Conservation (phyloP, 2,113 vertebrate genomes). For the Hypanus sabinus region DNA sequence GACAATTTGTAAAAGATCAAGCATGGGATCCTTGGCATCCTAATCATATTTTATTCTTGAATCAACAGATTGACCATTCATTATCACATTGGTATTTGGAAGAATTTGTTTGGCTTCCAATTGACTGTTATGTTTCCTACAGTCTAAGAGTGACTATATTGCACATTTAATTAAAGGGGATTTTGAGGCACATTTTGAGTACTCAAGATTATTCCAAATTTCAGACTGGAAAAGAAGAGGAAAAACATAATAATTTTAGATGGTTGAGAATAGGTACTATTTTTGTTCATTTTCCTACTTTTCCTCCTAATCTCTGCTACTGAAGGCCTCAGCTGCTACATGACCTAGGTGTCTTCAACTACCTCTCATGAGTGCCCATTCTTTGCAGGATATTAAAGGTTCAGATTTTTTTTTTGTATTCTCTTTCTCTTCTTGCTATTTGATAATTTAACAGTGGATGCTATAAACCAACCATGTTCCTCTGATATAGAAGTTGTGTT, state of each 20-base stretch:
- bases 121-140: no score
- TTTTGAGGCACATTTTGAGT: not conserved
- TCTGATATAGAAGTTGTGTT: not conserved
- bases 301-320: not conserved
- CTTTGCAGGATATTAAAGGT: not conserved
- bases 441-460: not conserved
- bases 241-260: not conserved
- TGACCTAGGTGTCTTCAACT: not conserved
- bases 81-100: no score
- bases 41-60: no score
- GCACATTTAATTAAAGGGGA: no score
- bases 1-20: no score
- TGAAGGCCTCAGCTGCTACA: not conserved
- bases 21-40: no score
- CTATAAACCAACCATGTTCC: no score
- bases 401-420: not conserved
- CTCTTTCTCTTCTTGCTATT: not conserved
- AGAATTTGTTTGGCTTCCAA: no score
- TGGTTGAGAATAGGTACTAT: not conserved
- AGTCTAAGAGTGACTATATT: no score
- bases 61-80: no score
- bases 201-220: not conserved
- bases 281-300: not conserved
- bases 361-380: not conserved
- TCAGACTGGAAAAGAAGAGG: not conserved